These are phyloP conservation scores for Spheniscus humboldti DNA, from an alignment of 2,797 vertebrate genomes.

Conservation along the genomic window DNA sequence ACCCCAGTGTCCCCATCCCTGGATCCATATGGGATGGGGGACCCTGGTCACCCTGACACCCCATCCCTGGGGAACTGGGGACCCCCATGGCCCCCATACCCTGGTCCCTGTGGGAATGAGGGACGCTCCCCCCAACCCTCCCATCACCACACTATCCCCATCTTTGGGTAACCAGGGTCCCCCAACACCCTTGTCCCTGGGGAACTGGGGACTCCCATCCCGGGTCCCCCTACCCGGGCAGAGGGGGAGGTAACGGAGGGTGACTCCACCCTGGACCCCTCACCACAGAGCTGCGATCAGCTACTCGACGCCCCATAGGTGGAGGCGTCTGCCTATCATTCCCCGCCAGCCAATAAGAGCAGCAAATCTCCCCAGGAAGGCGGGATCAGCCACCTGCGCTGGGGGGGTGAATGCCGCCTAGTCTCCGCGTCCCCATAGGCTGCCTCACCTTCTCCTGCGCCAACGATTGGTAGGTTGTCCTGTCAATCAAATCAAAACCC, in stretches of 20 bases:
- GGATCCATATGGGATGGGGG: too few species aligned
- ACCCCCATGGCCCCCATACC: neutral
- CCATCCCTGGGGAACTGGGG: too few species aligned
- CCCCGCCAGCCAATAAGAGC: rapidly evolving
- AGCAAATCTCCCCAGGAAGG: rapidly evolving
- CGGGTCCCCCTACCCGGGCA: rapidly evolving
- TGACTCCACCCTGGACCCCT: rapidly evolving
- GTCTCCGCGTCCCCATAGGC: neutral
- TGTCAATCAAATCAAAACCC: neutral
- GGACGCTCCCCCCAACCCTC: too few species aligned
- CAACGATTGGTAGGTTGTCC: rapidly evolving
- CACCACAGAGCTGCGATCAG: rapidly evolving
- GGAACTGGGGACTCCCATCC: too few species aligned
- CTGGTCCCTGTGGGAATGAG: neutral
- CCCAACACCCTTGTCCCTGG: too few species aligned
- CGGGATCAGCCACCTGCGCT: rapidly evolving
- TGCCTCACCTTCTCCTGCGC: rapidly evolving
- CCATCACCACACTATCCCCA: too few species aligned
- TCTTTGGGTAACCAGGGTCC: too few species aligned
- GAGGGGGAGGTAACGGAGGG: too few species aligned
- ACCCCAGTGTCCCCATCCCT: neutral
- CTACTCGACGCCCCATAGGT: neutral
- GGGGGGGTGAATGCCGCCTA: rapidly evolving
- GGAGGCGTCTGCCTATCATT: rapidly evolving
- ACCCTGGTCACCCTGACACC: too few species aligned